Evolutionary conservation across 2,113 vertebrate species (phyloP).

Genomic region (Synchiropus splendidus): DNA sequence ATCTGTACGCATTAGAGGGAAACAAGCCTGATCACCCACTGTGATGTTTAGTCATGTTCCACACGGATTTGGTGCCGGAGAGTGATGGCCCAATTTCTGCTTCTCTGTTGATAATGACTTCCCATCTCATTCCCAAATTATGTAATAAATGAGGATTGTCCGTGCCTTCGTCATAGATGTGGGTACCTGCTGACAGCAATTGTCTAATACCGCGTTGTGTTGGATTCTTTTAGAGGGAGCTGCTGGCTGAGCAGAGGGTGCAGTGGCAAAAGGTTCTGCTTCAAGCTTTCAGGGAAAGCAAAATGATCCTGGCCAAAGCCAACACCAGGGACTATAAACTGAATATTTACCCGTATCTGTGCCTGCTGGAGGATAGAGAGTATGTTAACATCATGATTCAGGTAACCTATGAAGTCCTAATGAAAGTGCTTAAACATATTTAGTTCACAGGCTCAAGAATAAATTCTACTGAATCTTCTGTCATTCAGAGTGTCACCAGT

Average conservation of each 20-base stretch:
- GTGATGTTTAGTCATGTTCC: conserved; percentile 4
- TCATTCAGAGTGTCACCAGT: conserved; percentile 65
- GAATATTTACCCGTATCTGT: conserved; percentile 78
- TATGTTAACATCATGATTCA: conserved; percentile 81
- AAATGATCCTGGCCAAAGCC: conserved; percentile 42
- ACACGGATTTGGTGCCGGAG: background rate
- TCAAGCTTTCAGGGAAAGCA: conserved; percentile 64
- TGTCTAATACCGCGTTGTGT: conserved; percentile 11
- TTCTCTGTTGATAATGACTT: background rate
- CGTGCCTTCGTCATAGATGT: too few relatives aligned
- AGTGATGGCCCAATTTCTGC: conserved; percentile 1
- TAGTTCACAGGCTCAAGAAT: too few relatives aligned
- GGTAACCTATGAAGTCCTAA: conserved; percentile 50
- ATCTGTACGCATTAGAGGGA: background rate
- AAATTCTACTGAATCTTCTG: background rate
- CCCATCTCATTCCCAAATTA: background rate
- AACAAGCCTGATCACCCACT: conserved; percentile 17
- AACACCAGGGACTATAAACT: conserved; percentile 5
- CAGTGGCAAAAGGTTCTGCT: conserved; percentile 68
- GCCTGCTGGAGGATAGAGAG: conserved; percentile 72
- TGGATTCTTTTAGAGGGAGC: conserved; percentile 64
- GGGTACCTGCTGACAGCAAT: too few relatives aligned
- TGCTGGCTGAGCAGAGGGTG: conserved; percentile 59
- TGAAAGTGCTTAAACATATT: conserved; percentile 2
- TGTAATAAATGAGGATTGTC: conserved; percentile 1